phyloP scores from a whole-genome alignment of 1,140 invertebrate genomes.

The Drosophila kepulauana region DNA sequence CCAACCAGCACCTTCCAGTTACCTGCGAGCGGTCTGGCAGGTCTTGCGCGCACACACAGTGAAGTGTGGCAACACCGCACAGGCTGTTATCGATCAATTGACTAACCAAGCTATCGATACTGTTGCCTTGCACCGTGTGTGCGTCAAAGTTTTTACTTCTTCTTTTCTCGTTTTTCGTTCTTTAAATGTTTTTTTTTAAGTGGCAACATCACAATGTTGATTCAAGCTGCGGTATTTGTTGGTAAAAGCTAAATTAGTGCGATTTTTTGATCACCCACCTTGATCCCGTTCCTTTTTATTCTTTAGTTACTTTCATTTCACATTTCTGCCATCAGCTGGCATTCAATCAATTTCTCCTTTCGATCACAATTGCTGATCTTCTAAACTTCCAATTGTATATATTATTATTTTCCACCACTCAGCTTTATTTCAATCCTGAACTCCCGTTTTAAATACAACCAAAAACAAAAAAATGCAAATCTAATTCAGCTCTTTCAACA shows the following conservation, averaged over 20 bases:
- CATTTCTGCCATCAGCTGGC: neutral
- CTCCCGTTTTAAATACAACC: constrained; percentile 24
- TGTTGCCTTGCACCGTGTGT: constrained; percentile 28
- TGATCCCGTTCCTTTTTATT: constrained; percentile 7
- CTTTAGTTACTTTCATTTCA: constrained; percentile 2
- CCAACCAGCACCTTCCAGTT: constrained; percentile 16
- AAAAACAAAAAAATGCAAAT: constrained; percentile 60
- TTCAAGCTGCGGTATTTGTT: constrained; percentile 84
- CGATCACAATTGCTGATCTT: neutral
- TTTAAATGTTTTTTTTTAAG: constrained; percentile 45
- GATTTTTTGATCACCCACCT: constrained; percentile 59
- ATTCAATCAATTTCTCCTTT: neutral
- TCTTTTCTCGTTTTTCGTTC: neutral
- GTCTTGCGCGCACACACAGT: constrained; percentile 27
- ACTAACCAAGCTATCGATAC: constrained; percentile 38
- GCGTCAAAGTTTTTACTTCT: constrained; percentile 1
- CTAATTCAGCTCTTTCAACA: constrained; percentile 85
- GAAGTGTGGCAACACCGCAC: constrained; percentile 27
- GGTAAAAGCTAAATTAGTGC: constrained; percentile 85
- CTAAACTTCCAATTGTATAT: no score
- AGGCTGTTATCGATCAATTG: constrained; percentile 21
- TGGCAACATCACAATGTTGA: constrained; percentile 85
- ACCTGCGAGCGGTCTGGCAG: constrained; percentile 29
- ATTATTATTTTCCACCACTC: neutral
- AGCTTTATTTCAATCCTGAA: neutral